Percentiles rank a stretch among this genome's conserved stretches.
These are phyloP conservation scores for Thamnophis elegans DNA, from an alignment of 2,797 vertebrate genomes.

Conservation along the genomic window DNA sequence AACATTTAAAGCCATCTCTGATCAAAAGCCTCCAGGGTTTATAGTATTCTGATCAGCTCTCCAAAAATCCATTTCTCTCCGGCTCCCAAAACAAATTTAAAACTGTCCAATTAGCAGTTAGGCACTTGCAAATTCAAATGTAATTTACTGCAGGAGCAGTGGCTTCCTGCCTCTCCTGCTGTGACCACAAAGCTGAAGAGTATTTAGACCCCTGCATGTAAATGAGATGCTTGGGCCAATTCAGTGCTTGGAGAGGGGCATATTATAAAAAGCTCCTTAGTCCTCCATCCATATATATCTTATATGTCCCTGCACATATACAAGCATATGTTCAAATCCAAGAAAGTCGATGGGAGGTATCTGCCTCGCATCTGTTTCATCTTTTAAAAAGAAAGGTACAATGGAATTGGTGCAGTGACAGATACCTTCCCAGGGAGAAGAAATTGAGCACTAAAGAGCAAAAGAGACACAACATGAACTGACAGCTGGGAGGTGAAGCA, in stretches of 20 bases:
- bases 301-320: not conserved
- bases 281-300: not conserved
- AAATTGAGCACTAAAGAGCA: constrained; percentile 20
- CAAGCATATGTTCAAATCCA: not conserved
- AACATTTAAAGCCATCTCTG: not conserved
- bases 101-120: constrained; percentile 11
- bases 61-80: not conserved
- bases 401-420: constrained; percentile 17
- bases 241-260: not conserved
- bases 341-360: not conserved
- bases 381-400: not conserved
- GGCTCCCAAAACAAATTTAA: not conserved
- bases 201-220: constrained; percentile 16
- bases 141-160: constrained; percentile 17
- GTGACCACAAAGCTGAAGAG: constrained; percentile 23
- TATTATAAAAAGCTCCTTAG: constrained; percentile 7
- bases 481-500: constrained; percentile 52
- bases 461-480: constrained; percentile 27
- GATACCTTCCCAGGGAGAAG: constrained; percentile 25
- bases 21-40: not conserved
- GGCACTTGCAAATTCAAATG: constrained; percentile 37
- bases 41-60: not conserved
- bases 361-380: not conserved
- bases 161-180: constrained; percentile 27
- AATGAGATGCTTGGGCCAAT: constrained; percentile 24